A percentile compares a stretch with the other conserved stretches of the same genome.
Conservation (phyloP, 2,888 invertebrate species). For the Lymantria dispar region DNA sequence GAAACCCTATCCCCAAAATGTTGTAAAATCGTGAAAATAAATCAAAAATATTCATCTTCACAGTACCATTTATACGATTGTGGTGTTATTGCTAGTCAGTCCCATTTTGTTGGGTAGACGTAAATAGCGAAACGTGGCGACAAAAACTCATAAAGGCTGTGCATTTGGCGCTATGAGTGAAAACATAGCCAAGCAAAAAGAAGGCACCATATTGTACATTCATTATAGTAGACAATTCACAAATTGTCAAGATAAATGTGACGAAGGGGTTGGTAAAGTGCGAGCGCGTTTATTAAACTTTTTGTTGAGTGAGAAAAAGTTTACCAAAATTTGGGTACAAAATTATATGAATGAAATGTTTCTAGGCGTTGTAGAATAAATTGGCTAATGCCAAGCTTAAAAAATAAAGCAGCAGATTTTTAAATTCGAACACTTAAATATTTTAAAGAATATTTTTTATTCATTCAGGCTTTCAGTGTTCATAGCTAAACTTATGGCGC, state of each 20-base stretch:
- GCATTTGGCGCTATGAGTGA: background rate
- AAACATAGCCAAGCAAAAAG: background rate
- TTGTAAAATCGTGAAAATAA: background rate
- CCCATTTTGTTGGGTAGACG: background rate
- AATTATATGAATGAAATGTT: background rate
- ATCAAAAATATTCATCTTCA: background rate
- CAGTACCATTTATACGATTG: background rate
- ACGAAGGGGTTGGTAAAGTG: background rate
- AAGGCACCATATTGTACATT: background rate
- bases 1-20: no score
- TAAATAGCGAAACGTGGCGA: background rate
- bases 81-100: background rate
- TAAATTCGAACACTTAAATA: no score
- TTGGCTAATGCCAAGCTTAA: no score
- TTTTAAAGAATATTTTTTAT: no score
- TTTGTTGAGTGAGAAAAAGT: background rate
- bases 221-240: background rate
- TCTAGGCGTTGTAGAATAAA: no score
- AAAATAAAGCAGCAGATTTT: no score
- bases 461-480: no score
- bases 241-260: constrained; percentile 1
- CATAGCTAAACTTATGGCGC: no score
- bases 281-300: background rate
- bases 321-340: background rate
- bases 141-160: background rate